Evolutionary conservation across 2,888 invertebrate genomes (phyloP), one percentile per base, ranked within the genome.

Genomic region (Cephus rjabovi): DNA sequence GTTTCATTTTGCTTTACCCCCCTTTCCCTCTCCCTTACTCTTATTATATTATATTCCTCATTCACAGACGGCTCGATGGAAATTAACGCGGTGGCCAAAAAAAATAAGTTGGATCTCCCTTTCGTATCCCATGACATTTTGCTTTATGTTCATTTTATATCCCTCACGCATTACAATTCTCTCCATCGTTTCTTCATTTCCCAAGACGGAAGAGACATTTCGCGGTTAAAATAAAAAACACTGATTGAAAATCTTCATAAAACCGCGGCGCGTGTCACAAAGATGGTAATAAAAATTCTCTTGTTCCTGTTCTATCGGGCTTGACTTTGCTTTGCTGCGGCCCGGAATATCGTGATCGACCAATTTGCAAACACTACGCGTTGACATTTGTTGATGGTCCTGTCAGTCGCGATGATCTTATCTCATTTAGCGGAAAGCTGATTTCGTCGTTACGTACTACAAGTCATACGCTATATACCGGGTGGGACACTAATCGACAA

Each of bases 351-450:
- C 77, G 75, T 81, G 31, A 33, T 31, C 71, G 70, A 68, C 69
- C 56, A 56, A 76, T 73, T 68, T 75, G 78, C 74, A 73, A 79
- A 82, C 79, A 82, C 81, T 81, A 79, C 81, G 79, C 78, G 75
- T 77, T 80, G 80, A 81, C 81, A 81, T 71, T 81, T 77, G 76
- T 79, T 79, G 78, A 80, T 74, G 75, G 75, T 56, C 11, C 12
- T 37, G 69, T 31, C 35, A 71, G 12, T 34, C 4, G 31, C 69
- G 30, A 76, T 76, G 69, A 69, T 69, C 30, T 23, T 33, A 15
- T 71, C 33, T 71, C 71, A 12, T 71, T 71, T 71, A 30, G 74
- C 74, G 74, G 74, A 75, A 75, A 74, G 70, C 35, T 77, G 77
- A 77, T 75, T 74, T n/a, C 35, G 35, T 71, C 33, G 33, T 30